Conservation (phyloP, 2,113 vertebrate species). For the Tichodroma muraria region DNA sequence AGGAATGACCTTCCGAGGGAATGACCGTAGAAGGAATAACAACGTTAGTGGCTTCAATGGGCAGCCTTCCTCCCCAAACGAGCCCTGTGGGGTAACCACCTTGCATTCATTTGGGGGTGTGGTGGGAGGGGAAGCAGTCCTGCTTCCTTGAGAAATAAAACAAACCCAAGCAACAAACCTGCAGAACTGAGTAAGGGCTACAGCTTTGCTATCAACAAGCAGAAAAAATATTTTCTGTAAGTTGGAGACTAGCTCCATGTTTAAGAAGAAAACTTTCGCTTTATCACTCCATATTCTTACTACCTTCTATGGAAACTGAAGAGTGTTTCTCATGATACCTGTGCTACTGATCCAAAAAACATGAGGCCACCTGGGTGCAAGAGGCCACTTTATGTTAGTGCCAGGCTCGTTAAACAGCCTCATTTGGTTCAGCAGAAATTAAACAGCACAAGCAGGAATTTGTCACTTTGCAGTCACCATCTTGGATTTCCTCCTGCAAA, state of each 20-base stretch:
- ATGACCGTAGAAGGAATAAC: neutral
- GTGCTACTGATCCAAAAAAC: neutral
- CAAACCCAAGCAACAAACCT: neutral
- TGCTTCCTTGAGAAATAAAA: neutral
- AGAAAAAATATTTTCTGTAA: neutral
- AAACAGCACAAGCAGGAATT: neutral
- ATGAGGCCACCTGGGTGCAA: neutral
- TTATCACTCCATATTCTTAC: neutral
- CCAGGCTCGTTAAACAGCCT: neutral
- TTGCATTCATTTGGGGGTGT: neutral
- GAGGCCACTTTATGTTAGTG: neutral
- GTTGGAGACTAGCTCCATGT: neutral
- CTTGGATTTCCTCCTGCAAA: neutral
- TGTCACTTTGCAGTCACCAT: neutral
- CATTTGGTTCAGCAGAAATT: neutral
- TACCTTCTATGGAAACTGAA: neutral
- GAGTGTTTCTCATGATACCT: neutral
- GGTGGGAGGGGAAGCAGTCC: neutral
- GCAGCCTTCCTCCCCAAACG: neutral
- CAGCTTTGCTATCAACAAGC: neutral
- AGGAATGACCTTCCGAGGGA: neutral
- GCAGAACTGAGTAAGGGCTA: neutral
- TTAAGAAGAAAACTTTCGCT: neutral
- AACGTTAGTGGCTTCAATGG: neutral
- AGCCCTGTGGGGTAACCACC: neutral